Evolutionary conservation across 2,888 invertebrate species (phyloP).

Genomic region (Meliscaeva auricollis): DNA sequence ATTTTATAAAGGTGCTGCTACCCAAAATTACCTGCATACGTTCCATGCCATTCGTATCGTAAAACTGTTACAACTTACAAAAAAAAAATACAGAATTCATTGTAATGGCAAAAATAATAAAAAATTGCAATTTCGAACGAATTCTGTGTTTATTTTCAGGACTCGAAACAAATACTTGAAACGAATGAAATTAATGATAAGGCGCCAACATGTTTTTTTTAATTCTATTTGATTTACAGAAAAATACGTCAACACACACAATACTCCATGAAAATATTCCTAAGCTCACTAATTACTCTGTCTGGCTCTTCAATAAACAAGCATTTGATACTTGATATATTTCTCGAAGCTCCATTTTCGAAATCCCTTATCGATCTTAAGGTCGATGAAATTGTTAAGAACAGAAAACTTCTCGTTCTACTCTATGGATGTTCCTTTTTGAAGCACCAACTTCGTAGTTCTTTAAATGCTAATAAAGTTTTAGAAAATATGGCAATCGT

Average conservation of each 20-base stretch:
- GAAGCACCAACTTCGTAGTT: background rate
- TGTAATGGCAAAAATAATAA: too few species aligned
- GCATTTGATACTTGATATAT: constrained; percentile 34
- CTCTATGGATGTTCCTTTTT: constrained; percentile 52
- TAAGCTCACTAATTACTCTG: constrained; percentile 18
- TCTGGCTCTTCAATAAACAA: constrained; percentile 11
- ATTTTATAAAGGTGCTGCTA: too few species aligned
- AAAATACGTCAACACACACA: constrained; percentile 35
- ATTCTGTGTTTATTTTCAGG: too few species aligned
- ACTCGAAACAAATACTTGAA: too few species aligned
- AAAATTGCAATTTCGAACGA: too few species aligned
- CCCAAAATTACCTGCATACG: too few species aligned
- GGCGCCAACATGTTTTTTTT: too few species aligned
- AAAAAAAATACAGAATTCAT: too few species aligned
- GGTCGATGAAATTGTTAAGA: background rate
- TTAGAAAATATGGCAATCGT: constrained; percentile 48
- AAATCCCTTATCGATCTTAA: constrained; percentile 20
- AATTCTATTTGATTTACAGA: constrained; percentile 6
- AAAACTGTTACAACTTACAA: too few species aligned
- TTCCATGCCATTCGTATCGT: too few species aligned
- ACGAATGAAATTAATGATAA: too few species aligned
- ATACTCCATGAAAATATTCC: constrained; percentile 54
- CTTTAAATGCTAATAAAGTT: constrained; percentile 16
- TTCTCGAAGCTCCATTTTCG: constrained; percentile 28
- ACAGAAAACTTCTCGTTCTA: constrained; percentile 16